Evolutionary conservation across 1,140 invertebrate species (phyloP), one percentile per base, ranked within the genome.

Genomic region (Cataglyphis hispanica): DNA sequence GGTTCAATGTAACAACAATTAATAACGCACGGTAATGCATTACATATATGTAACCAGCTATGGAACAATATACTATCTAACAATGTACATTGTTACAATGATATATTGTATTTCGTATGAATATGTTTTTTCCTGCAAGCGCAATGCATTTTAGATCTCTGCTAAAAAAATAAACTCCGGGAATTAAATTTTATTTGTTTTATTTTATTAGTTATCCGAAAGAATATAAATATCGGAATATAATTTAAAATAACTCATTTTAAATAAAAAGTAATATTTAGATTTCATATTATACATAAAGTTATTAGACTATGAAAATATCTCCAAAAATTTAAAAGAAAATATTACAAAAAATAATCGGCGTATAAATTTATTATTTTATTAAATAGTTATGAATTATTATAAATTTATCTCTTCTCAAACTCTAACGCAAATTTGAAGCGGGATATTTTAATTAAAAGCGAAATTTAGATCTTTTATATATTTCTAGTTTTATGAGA

Each of bases 1-100:
- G 53, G 56, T 43, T 61, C 31, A n/a, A 34, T 27, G 22, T 60
- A 74, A 83, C 78, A 19, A 60, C 53, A 40, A 74, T 83, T 83
- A 83, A 83, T 61, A 74, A 34, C 10, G 11, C 66, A 46, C n/a
- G 53, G 7, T 74, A 72, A 58, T 43, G n/a, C 50, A 60, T 60
- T 40, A 19, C 27, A 22, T 34, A 60, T 1, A 50, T 16, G 13
- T 50, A 50, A 50, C 46, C 5, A 67, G 27, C 11, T 22, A 13
- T 53, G 50, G 31, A 72, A 27, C 19, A 22, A 56, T 40, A 75
- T 75, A 75, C 6, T 46, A 37, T 77, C 25, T 40, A 60, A 60
- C 2, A 13, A 58, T 61, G 53, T 56, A 75, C 34, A 34, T 67
- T 67, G 31, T 80, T 67, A 69, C 16, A 56, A 80, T 40, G n/a